Evolutionary conservation across 2,888 invertebrate genomes (phyloP).

Genomic region (Coleophora flavipennella): DNA sequence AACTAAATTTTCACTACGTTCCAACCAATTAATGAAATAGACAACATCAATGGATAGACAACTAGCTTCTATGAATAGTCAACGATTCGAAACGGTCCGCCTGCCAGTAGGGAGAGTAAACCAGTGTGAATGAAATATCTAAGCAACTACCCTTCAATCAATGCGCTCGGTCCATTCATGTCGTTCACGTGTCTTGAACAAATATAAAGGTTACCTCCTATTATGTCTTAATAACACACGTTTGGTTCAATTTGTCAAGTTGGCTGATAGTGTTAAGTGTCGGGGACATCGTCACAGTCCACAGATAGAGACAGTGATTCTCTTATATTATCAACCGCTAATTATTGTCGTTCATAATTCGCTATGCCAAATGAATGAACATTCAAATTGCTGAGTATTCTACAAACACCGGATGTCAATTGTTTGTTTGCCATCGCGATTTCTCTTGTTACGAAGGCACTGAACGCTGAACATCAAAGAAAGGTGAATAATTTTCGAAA

Average conservation of each 20-base stretch:
- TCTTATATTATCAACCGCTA: constrained; percentile 15
- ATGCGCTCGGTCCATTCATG: constrained; percentile 49
- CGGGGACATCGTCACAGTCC: constrained; percentile 18
- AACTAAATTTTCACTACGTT: no score
- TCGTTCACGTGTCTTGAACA: constrained; percentile 59
- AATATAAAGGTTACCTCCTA: constrained; percentile 48
- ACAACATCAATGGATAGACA: no score
- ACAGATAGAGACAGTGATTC: no score
- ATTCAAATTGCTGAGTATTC: constrained; percentile 32
- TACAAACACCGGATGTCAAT: constrained; percentile 25
- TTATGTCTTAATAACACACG: constrained; percentile 52
- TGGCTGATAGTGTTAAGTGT: constrained; percentile 34
- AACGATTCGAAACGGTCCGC: no score
- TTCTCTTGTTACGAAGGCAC: constrained; percentile 18
- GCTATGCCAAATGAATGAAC: constrained; percentile 31
- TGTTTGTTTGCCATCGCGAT: constrained; percentile 19
- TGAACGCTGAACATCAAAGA: background rate
- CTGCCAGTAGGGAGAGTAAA: no score
- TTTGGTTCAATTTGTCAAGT: constrained; percentile 41
- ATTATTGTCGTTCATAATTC: constrained; percentile 36
- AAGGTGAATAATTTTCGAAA: no score
- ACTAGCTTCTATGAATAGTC: no score
- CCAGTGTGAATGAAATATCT: no score
- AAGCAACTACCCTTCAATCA: constrained; percentile 11
- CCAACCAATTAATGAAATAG: no score